These are phyloP conservation scores for Galagoides demidoff DNA, from an alignment of 2,797 vertebrate species.

Conservation along the genomic window DNA sequence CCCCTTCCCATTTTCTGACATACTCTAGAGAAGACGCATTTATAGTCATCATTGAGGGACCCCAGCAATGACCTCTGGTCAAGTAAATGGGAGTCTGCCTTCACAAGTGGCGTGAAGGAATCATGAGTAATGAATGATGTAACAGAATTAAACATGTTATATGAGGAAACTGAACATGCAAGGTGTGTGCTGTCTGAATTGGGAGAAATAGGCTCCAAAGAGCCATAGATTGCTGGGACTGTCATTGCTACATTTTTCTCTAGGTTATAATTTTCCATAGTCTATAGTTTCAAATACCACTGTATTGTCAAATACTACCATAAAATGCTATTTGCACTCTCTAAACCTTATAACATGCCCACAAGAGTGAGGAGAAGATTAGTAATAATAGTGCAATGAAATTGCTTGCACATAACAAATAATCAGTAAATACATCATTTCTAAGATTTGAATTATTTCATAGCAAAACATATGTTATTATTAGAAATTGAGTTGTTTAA, in stretches of 20 bases:
- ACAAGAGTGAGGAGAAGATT: background rate
- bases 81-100: background rate
- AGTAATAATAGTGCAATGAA: background rate
- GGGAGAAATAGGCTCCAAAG: background rate
- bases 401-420: background rate
- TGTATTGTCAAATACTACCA: background rate
- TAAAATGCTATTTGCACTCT: background rate
- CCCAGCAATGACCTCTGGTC: background rate
- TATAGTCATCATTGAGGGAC: background rate
- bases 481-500: background rate
- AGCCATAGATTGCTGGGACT: background rate
- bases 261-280: background rate
- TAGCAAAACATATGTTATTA: background rate
- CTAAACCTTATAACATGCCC: background rate
- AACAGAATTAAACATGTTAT: background rate
- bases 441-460: background rate
- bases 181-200: background rate
- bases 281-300: background rate
- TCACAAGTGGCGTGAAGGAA: background rate
- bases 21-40: background rate
- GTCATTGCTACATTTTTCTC: background rate
- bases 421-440: background rate
- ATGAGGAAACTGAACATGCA: background rate
- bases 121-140: background rate
- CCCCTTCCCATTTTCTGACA: background rate